These are phyloP conservation scores for Premnoplex brunnescens DNA, from an alignment of 2,797 vertebrate species.

Conservation along the genomic window DNA sequence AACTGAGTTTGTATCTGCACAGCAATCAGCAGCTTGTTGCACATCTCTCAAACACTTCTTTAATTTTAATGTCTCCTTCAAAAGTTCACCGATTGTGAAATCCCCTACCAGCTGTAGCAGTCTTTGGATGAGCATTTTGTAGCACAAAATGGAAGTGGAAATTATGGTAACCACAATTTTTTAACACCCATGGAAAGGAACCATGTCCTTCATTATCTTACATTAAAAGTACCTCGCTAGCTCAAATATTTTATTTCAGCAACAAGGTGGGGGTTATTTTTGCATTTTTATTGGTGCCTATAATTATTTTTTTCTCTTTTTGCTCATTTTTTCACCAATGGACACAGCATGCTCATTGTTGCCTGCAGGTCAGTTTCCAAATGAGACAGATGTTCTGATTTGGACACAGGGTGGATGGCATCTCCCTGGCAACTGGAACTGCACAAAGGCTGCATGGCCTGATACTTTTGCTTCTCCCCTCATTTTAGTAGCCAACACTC, in stretches of 20 bases:
- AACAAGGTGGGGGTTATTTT: background rate
- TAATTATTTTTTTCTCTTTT: background rate
- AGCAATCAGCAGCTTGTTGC: background rate
- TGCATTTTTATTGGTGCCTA: background rate
- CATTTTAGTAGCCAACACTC: background rate
- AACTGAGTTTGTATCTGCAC: background rate
- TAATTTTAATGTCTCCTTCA: background rate
- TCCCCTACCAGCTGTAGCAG: background rate
- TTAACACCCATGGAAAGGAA: background rate
- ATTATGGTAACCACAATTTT: fast-evolving
- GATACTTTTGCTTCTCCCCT: background rate
- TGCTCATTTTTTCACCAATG: background rate
- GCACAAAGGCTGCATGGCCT: background rate
- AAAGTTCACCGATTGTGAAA: background rate
- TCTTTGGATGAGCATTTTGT: background rate
- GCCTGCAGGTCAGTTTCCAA: constrained; percentile 34
- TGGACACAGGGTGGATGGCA: background rate
- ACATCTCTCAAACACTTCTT: background rate
- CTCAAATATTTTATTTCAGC: background rate
- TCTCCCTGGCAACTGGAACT: constrained; percentile 24
- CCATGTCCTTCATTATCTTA: background rate
- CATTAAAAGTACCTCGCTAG: background rate
- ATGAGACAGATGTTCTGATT: constrained; percentile 16
- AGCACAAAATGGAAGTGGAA: background rate
- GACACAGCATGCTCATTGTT: background rate